Conservation (phyloP, 1,140 invertebrate genomes). For the Drosophila setifemur region DNA sequence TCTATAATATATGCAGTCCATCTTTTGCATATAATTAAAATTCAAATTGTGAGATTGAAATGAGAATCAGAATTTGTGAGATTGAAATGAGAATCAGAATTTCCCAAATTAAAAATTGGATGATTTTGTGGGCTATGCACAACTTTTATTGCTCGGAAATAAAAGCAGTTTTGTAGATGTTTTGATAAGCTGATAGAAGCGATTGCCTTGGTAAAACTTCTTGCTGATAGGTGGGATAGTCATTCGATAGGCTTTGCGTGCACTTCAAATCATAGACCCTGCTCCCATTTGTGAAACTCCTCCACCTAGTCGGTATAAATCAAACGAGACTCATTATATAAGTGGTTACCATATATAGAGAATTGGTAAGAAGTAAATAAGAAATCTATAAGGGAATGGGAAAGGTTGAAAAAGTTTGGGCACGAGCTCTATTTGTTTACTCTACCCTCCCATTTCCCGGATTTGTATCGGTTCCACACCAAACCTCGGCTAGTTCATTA, state of each 20-base stretch:
- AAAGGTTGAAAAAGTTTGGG: neutral
- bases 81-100: neutral
- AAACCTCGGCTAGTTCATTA: slow-evolving; percentile 11
- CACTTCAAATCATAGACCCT: slow-evolving; percentile 13
- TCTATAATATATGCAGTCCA: too few relatives aligned
- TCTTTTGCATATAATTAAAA: slow-evolving; percentile 1
- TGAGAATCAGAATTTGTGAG: neutral
- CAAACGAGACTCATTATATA: slow-evolving; percentile 16
- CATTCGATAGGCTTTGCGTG: neutral
- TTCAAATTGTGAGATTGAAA: too few relatives aligned
- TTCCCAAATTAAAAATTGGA: slow-evolving; percentile 23
- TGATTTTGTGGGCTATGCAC: neutral
- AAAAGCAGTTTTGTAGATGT: neutral
- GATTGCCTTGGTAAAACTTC: too few relatives aligned
- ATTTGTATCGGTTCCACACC: neutral
- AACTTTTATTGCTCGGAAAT: neutral
- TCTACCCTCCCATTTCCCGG: neutral
- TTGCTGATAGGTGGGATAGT: too few relatives aligned
- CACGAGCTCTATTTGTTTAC: neutral
- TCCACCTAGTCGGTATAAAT: neutral
- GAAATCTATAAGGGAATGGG: too few relatives aligned
- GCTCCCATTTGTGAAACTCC: neutral
- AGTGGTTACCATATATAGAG: neutral
- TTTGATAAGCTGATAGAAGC: slow-evolving; percentile 1
- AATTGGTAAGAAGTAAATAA: too few relatives aligned